Evolutionary conservation across 2,888 invertebrate genomes (phyloP).

Genomic region (Geotrupes spiniger): DNA sequence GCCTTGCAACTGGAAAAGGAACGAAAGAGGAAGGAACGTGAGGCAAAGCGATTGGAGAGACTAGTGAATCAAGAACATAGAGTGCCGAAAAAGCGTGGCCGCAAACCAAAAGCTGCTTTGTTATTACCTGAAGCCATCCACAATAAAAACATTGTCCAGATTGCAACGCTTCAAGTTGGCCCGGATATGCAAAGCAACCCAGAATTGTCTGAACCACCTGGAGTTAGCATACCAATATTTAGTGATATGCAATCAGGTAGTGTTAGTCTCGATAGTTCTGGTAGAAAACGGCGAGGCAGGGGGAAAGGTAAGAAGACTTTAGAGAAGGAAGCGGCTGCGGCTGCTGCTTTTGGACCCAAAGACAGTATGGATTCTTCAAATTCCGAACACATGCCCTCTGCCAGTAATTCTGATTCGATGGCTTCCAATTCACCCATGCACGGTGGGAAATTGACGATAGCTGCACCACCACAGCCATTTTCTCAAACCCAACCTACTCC

Average conservation of each 20-base stretch:
- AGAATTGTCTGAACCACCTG: constrained; percentile 45
- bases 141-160: constrained; percentile 5
- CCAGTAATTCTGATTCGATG: constrained; percentile 34
- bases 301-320: constrained; percentile 50
- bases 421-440: constrained; percentile 34
- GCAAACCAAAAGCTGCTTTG: constrained; percentile 35
- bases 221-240: constrained; percentile 41
- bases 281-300: constrained; percentile 48
- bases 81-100: constrained; percentile 41
- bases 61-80: constrained; percentile 42
- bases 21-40: constrained; percentile 56
- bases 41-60: constrained; percentile 40
- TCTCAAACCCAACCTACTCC: constrained; percentile 53
- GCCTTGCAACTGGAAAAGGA: constrained; percentile 55
- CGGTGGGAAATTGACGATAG: constrained; percentile 43
- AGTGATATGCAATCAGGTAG: constrained; percentile 28
- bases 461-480: constrained; percentile 54
- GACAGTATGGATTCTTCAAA: constrained; percentile 31
- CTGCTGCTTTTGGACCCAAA: constrained; percentile 52
- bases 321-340: constrained; percentile 52
- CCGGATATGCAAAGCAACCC: constrained; percentile 32
- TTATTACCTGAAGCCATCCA: not conserved
- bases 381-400: constrained; percentile 17
- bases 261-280: constrained; percentile 37
- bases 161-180: constrained; percentile 16